Conservation (phyloP, 2,888 invertebrate genomes). For the Pterobdella sp. region DNA sequence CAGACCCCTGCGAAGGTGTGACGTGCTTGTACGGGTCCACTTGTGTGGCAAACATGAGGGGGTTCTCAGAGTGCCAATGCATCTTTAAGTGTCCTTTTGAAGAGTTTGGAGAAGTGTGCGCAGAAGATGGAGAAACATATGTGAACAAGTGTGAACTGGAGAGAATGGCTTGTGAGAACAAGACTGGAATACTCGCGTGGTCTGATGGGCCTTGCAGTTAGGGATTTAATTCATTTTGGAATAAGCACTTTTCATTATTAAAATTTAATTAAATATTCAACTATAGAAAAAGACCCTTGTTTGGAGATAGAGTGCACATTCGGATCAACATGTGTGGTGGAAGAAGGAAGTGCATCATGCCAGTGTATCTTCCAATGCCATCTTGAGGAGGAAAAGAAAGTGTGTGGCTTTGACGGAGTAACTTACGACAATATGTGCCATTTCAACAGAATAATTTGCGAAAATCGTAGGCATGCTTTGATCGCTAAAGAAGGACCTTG, state of each 20-base stretch:
- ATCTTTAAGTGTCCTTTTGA: neutral
- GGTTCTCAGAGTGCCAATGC: constrained; percentile 34
- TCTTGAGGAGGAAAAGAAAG: neutral
- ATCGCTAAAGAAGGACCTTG: constrained; percentile 9
- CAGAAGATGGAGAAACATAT: constrained; percentile 21
- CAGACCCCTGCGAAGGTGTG: constrained; percentile 17
- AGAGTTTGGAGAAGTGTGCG: constrained; percentile 12
- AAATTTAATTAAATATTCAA: neutral
- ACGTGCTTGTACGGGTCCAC: constrained; percentile 5
- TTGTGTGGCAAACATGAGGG: constrained; percentile 41
- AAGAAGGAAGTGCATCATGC: neutral
- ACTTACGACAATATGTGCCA: constrained; percentile 13
- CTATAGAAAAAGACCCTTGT: constrained; percentile 11
- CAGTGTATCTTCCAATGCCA: constrained; percentile 17
- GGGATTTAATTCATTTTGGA: neutral
- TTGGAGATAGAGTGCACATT: constrained; percentile 9
- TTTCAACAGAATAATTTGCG: neutral
- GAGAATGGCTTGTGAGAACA: neutral
- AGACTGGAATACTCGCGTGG: neutral
- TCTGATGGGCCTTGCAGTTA: constrained; percentile 12
- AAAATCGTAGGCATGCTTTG: neutral
- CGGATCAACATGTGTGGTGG: constrained; percentile 15
- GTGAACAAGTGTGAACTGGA: constrained; percentile 20
- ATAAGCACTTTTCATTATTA: neutral
- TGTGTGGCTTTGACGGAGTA: constrained; percentile 6